phyloP scores from a whole-genome alignment of 2,888 invertebrate species.

The Cantharis flavilabris region DNA sequence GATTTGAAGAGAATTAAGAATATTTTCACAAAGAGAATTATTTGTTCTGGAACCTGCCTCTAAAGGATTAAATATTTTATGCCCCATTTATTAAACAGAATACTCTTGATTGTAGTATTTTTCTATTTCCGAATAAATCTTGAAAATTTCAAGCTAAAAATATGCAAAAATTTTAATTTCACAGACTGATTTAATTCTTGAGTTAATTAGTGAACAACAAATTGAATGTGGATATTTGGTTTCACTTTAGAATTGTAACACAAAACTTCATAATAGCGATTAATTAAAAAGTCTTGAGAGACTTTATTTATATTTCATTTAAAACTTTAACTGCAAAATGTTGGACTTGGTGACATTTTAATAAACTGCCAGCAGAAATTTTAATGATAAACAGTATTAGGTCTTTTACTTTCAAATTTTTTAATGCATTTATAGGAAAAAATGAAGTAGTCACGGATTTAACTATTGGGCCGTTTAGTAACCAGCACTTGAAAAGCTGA shows the following conservation, averaged over 20 bases:
- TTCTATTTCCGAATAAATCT: background rate
- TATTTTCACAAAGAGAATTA: background rate
- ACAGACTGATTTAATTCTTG: background rate
- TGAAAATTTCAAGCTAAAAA: background rate
- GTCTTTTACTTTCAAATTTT: background rate
- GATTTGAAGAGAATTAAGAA: background rate
- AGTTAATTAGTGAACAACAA: background rate
- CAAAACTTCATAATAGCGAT: conserved; percentile 10
- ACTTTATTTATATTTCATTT: conserved; percentile 10
- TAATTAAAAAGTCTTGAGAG: conserved; percentile 17
- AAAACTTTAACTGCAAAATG: background rate
- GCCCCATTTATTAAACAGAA: background rate
- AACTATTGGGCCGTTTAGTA: background rate
- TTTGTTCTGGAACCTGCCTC: background rate
- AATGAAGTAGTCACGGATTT: background rate
- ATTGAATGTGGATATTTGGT: background rate
- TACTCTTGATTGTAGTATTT: background rate
- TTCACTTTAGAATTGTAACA: background rate
- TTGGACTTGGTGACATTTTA: background rate
- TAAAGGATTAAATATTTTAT: background rate
- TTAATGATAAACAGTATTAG: background rate
- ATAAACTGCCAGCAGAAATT: background rate
- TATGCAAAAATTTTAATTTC: background rate
- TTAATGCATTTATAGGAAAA: background rate
- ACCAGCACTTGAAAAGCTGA: background rate